phyloP scores from a whole-genome alignment of 1,140 invertebrate genomes.

The Sinella curviseta region DNA sequence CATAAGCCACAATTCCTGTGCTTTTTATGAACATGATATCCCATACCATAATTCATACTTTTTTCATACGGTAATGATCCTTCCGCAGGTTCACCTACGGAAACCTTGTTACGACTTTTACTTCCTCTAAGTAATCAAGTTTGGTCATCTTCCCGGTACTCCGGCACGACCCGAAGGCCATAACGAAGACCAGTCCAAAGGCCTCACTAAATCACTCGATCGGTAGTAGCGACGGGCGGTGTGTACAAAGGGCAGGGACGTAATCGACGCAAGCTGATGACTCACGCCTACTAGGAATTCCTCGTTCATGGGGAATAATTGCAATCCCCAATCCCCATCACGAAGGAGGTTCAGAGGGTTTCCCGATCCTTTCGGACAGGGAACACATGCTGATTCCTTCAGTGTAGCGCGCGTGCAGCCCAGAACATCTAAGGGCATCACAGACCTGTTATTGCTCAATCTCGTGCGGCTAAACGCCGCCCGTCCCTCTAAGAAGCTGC shows the following conservation, averaged over 20 bases:
- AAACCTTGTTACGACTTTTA: conserved; percentile 87
- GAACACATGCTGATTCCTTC: conserved; percentile 73
- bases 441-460: conserved; percentile 47
- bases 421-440: conserved; percentile 62
- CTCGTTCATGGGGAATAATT: too few relatives aligned
- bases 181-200: conserved; percentile 65
- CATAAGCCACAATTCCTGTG: too few relatives aligned
- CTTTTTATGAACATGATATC: too few relatives aligned
- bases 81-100: conserved; percentile 84
- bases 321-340: too few relatives aligned
- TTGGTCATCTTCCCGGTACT: conserved; percentile 67
- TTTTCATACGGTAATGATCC: conserved; percentile 73
- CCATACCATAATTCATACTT: too few relatives aligned
- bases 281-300: conserved; percentile 78
- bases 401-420: conserved; percentile 81
- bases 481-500: conserved; percentile 39
- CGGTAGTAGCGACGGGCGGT: conserved; percentile 87
- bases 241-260: conserved; percentile 85
- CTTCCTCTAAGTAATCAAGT: conserved; percentile 77
- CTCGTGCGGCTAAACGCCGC: conserved; percentile 44
- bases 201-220: conserved; percentile 79
- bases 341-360: too few relatives aligned
- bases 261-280: conserved; percentile 83
- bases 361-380: too few relatives aligned
- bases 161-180: too few relatives aligned